phyloP scores from a whole-genome alignment of 2,113 vertebrate species.

The Ammodytes marinus region DNA sequence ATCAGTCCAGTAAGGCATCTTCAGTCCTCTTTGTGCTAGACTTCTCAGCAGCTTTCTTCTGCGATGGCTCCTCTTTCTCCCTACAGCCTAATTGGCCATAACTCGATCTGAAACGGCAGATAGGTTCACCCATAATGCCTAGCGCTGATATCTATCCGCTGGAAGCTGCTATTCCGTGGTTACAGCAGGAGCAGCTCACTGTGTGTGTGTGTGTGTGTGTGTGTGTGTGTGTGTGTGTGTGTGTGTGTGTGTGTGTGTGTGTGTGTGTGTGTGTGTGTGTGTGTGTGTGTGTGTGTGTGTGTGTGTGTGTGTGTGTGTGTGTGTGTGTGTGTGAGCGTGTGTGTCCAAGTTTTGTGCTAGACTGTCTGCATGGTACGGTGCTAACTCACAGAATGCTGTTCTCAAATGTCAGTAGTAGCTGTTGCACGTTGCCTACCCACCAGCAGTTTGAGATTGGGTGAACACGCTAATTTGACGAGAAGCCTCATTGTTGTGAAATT shows the following conservation, averaged over 20 bases:
- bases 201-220: slow-evolving; percentile 14
- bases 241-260: slow-evolving; percentile 26
- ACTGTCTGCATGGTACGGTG: slow-evolving; percentile 48
- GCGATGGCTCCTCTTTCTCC: slow-evolving; percentile 35
- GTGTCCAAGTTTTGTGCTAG: slow-evolving; percentile 47
- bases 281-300: slow-evolving; percentile 12
- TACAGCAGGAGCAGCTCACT: slow-evolving; percentile 25
- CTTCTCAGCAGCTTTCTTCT: slow-evolving; percentile 23
- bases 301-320: neutral
- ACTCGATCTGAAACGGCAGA: slow-evolving; percentile 57
- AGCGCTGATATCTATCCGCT: slow-evolving; percentile 53
- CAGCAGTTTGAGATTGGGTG: slow-evolving; percentile 48
- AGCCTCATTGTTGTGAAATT: slow-evolving; percentile 25
- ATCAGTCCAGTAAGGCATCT: slow-evolving; percentile 17
- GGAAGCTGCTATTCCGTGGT: slow-evolving; percentile 48
- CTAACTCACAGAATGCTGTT: slow-evolving; percentile 40
- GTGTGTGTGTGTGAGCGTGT: slow-evolving; percentile 1
- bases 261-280: slow-evolving; percentile 15
- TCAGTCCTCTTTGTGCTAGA: slow-evolving; percentile 11
- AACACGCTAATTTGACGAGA: slow-evolving; percentile 50
- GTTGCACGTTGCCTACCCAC: slow-evolving; percentile 64
- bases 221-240: slow-evolving; percentile 3
- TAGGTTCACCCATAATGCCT: slow-evolving; percentile 59
- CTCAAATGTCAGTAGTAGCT: slow-evolving; percentile 58
- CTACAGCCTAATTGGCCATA: slow-evolving; percentile 56